Evolutionary conservation across 2,113 vertebrate genomes (phyloP).

Genomic region (Oostethus manadensis): DNA sequence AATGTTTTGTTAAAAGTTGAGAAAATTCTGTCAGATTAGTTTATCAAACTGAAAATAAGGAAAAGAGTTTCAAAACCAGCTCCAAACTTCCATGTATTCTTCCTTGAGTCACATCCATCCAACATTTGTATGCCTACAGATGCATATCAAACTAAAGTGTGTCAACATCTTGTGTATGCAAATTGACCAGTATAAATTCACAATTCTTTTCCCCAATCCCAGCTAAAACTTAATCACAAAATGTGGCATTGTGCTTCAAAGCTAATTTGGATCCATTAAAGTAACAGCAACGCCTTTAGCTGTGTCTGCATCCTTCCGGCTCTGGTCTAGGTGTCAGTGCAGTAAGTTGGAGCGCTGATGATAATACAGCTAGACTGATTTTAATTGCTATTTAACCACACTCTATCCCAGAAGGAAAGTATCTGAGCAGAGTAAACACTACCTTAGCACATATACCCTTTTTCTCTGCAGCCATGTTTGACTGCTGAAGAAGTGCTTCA

Average conservation of each 20-base stretch:
- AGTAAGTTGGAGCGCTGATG: slow-evolving; percentile 43
- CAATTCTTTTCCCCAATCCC: slow-evolving; percentile 52
- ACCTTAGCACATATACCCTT: slow-evolving; percentile 39
- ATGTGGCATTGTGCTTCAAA: slow-evolving; percentile 39
- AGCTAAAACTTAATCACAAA: slow-evolving; percentile 54
- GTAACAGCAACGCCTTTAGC: slow-evolving; percentile 44
- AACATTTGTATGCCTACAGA: slow-evolving; percentile 37
- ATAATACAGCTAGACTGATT: slow-evolving; percentile 51
- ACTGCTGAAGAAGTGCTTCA: slow-evolving; percentile 45
- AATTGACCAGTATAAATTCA: too few species aligned
- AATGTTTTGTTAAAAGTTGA: too few species aligned
- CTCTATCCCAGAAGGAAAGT: slow-evolving; percentile 40
- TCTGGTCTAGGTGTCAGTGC: slow-evolving; percentile 44
- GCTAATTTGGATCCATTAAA: slow-evolving; percentile 59
- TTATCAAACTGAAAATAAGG: too few species aligned
- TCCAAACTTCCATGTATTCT: not conserved
- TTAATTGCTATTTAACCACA: slow-evolving; percentile 61
- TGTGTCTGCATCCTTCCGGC: slow-evolving; percentile 50
- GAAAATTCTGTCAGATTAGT: too few species aligned
- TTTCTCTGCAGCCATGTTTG: slow-evolving; percentile 37
- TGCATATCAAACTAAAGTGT: slow-evolving; percentile 53
- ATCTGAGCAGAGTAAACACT: slow-evolving; percentile 37
- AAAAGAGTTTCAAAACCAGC: too few species aligned
- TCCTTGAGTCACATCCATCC: not conserved
- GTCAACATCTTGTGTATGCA: slow-evolving; percentile 56